Conservation (phyloP, 2,888 invertebrate genomes). For the Drosophila sordidula region DNA sequence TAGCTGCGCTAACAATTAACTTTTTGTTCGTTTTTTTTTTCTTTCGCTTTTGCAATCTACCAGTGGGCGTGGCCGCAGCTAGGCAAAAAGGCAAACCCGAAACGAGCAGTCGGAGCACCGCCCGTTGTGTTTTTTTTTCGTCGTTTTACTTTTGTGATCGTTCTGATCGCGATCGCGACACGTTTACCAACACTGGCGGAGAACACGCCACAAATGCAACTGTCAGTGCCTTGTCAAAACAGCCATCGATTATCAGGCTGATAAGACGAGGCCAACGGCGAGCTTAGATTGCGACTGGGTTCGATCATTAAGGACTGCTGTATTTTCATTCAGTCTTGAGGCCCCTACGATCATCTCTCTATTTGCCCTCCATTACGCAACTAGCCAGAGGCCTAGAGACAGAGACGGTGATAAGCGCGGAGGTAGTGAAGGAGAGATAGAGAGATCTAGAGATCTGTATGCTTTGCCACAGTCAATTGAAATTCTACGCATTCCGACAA, state of each 20-base stretch:
- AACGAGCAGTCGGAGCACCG: slow-evolving; percentile 60
- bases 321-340: slow-evolving; percentile 3
- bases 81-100: slow-evolving; percentile 47
- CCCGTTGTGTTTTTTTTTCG: slow-evolving; percentile 43
- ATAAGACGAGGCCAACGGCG: slow-evolving; percentile 39
- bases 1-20: slow-evolving; percentile 69
- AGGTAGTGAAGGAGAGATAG: slow-evolving; percentile 9
- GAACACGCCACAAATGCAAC: slow-evolving; percentile 28
- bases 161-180: slow-evolving; percentile 20
- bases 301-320: slow-evolving; percentile 19
- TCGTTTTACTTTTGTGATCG: slow-evolving; percentile 4
- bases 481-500: slow-evolving; percentile 80
- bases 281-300: slow-evolving; percentile 19
- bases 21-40: slow-evolving; percentile 53
- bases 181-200: slow-evolving; percentile 56
- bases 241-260: slow-evolving; percentile 48
- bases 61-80: slow-evolving; percentile 60
- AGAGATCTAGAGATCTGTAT: slow-evolving; percentile 11
- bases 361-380: slow-evolving; percentile 45
- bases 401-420: slow-evolving; percentile 15
- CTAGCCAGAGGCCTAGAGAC: slow-evolving; percentile 15
- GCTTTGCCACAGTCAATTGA: slow-evolving; percentile 76
- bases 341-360: slow-evolving; percentile 7
- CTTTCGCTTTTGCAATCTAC: slow-evolving; percentile 2
- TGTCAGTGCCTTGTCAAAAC: slow-evolving; percentile 74